phyloP scores from a whole-genome alignment of 2,797 vertebrate species.

The Chelidonichthys spinosus region DNA sequence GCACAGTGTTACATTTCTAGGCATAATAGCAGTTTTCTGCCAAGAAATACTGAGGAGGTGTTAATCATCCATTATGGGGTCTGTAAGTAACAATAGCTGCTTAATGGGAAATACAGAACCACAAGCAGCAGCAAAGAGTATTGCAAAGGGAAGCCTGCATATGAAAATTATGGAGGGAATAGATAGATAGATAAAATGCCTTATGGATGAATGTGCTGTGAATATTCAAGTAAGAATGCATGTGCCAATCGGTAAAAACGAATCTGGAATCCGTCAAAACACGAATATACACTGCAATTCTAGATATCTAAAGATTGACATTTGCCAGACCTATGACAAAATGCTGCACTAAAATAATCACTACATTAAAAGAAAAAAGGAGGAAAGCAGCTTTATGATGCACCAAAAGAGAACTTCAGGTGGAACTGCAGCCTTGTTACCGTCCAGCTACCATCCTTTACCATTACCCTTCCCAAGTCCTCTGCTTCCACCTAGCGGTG shows the following conservation, averaged over 20 bases:
- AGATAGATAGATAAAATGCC: neutral
- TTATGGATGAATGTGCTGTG: slow-evolving; percentile 2
- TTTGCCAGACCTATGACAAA: neutral
- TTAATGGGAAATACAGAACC: slow-evolving; percentile 36
- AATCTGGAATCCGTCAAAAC: neutral
- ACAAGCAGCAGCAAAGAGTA: neutral
- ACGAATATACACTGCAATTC: neutral
- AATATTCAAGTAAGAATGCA: neutral
- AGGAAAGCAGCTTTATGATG: neutral
- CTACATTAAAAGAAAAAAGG: neutral
- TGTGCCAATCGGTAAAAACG: neutral
- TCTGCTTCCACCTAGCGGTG: slow-evolving; percentile 74
- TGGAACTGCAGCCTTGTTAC: neutral
- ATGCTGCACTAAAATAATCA: neutral
- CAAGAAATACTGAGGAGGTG: slow-evolving; percentile 54
- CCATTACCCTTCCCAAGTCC: slow-evolving; percentile 3
- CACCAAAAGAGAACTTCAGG: slow-evolving; percentile 15
- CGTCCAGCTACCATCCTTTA: neutral
- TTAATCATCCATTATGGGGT: slow-evolving; percentile 32
- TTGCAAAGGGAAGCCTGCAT: neutral
- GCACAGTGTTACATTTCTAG: slow-evolving; percentile 44
- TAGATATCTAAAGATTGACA: neutral
- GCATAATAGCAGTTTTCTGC: slow-evolving; percentile 27
- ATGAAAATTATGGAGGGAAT: neutral
- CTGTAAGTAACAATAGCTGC: slow-evolving; percentile 30